Percentiles rank a stretch among this genome's conserved stretches.
Conservation (phyloP, 2,888 invertebrate genomes). For the Furcula furcula region DNA sequence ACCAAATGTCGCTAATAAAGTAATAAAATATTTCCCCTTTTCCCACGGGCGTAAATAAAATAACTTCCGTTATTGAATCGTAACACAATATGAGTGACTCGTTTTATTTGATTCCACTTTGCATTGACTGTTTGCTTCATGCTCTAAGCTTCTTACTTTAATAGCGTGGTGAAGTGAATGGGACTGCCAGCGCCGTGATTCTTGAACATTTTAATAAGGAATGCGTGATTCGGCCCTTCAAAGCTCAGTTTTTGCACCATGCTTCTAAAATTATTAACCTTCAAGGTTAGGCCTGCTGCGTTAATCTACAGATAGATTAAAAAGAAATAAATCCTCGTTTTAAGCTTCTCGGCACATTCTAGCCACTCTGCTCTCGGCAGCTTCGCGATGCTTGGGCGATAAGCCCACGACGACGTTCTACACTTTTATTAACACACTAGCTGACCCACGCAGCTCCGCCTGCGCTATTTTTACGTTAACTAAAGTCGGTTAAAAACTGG, state of each 20-base stretch:
- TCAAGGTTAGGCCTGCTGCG: slow-evolving; percentile 26
- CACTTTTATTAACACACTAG: background rate
- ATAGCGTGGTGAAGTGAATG: slow-evolving; percentile 15
- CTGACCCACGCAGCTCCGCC: too few species aligned
- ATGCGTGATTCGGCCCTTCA: slow-evolving; percentile 27
- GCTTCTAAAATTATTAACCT: slow-evolving; percentile 23
- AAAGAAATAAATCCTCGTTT: slow-evolving; percentile 23
- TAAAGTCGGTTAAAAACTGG: too few species aligned
- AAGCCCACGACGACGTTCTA: background rate
- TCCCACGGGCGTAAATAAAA: slow-evolving; percentile 12
- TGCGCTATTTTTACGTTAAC: too few species aligned
- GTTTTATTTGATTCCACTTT: slow-evolving; percentile 5
- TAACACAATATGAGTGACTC: slow-evolving; percentile 2
- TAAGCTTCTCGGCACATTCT: background rate
- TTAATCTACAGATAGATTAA: slow-evolving; percentile 32
- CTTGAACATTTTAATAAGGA: slow-evolving; percentile 6
- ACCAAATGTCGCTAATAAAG: too few species aligned
- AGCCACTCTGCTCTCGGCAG: background rate
- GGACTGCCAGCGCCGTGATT: slow-evolving; percentile 25
- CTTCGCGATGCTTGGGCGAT: background rate
- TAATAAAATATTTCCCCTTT: slow-evolving; percentile 3
- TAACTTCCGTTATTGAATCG: background rate
- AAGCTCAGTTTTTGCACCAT: slow-evolving; percentile 18
- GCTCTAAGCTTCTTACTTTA: slow-evolving; percentile 20
- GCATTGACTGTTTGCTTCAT: slow-evolving; percentile 8